These are phyloP conservation scores for Chroicocephalus ridibundus DNA, from an alignment of 2,113 vertebrate species.

Conservation along the genomic window DNA sequence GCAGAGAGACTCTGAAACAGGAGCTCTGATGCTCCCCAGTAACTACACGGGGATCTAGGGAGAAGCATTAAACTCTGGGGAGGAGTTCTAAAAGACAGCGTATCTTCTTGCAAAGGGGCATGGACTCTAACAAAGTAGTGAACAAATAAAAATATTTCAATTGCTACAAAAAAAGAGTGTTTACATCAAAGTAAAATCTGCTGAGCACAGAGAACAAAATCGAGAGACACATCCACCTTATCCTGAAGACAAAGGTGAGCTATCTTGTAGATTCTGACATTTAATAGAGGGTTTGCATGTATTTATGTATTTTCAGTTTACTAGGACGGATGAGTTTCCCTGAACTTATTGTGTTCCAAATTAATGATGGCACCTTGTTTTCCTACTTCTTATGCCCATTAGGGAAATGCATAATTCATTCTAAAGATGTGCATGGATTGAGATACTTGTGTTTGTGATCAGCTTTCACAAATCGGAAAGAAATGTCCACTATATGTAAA, in stretches of 20 bases:
- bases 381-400: constrained; percentile 26
- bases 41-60: not conserved
- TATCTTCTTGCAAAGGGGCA: not conserved
- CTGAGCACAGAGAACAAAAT: not conserved
- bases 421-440: not conserved
- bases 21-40: not conserved
- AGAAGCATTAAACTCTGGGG: not conserved
- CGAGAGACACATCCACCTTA: not conserved
- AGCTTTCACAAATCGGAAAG: constrained; percentile 28
- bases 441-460: not conserved
- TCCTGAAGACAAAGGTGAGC: not conserved
- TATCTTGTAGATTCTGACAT: not conserved
- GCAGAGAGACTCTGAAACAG: not conserved
- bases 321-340: not conserved
- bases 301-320: constrained; percentile 19
- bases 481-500: constrained; percentile 28
- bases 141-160: not conserved
- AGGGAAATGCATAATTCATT: constrained; percentile 46
- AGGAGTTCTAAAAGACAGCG: not conserved
- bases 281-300: not conserved
- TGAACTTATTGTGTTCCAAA: constrained; percentile 26
- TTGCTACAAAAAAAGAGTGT: not conserved
- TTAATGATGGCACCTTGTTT: constrained; percentile 44
- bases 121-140: not conserved
- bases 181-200: not conserved